Evolutionary conservation across 2,113 vertebrate species (phyloP).

Genomic region (Campylorhamphus procurvoides): DNA sequence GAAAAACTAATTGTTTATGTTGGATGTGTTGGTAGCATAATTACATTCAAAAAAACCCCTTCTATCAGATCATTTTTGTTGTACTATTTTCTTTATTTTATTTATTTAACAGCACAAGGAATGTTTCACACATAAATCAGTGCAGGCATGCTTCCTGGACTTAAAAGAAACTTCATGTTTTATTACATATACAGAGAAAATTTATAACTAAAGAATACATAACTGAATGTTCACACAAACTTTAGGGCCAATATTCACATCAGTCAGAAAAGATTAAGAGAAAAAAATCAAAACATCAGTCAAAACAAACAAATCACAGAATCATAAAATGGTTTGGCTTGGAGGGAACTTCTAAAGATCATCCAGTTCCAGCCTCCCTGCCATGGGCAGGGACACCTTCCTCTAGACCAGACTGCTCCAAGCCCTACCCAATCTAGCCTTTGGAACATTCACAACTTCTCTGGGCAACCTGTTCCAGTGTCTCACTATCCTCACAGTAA

Average conservation of each 20-base stretch:
- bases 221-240: neutral
- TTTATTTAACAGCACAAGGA: neutral
- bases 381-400: neutral
- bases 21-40: neutral
- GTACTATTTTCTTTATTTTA: neutral
- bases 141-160: neutral
- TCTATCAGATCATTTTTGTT: neutral
- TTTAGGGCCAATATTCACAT: neutral
- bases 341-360: neutral
- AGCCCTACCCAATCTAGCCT: neutral
- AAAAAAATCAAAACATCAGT: neutral
- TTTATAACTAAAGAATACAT: neutral
- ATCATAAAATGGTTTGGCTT: neutral
- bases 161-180: neutral
- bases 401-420: neutral
- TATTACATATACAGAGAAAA: neutral
- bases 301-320: neutral
- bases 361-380: neutral
- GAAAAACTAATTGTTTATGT: neutral
- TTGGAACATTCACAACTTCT: neutral
- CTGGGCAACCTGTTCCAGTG: neutral
- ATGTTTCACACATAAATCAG: neutral
- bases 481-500: neutral
- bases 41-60: neutral
- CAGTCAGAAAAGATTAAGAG: neutral